phyloP scores from a whole-genome alignment of 64 coral and sea anemone species.

The Astreopora myriophthalma region DNA sequence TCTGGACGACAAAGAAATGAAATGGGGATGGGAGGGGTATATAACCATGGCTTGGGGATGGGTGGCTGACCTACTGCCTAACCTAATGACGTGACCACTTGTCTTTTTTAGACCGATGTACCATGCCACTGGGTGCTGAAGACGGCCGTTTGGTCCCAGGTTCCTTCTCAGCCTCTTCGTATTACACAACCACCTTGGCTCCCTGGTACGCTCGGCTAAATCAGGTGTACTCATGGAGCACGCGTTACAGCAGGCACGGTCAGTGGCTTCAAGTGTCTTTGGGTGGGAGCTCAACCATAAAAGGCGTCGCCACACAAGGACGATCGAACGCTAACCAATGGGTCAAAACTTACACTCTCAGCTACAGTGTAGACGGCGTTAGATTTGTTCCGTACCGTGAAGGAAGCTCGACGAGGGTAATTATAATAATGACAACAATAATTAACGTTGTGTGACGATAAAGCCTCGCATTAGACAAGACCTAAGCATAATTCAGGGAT shows the following conservation, averaged over 20 bases:
- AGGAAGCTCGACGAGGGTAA: conserved; percentile 62
- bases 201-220: conserved; percentile 65
- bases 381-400: conserved; percentile 64
- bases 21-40: too few relatives aligned
- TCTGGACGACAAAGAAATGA: too few relatives aligned
- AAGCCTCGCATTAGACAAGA: too few relatives aligned
- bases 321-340: conserved; percentile 74
- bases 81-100: background rate
- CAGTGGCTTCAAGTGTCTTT: conserved; percentile 87
- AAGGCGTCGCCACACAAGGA: conserved; percentile 84
- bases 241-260: conserved; percentile 44
- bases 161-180: conserved; percentile 54
- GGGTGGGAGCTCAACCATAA: conserved; percentile 27
- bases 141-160: conserved; percentile 68
- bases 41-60: too few relatives aligned
- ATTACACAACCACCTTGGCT: conserved; percentile 55
- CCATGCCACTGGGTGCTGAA: conserved; percentile 72
- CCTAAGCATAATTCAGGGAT: too few relatives aligned
- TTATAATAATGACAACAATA: background rate
- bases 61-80: too few relatives aligned
- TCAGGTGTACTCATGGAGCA: conserved; percentile 75
- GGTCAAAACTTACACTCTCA: conserved; percentile 73
- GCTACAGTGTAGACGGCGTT: conserved; percentile 47
- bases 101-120: conserved; percentile 13
- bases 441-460: too few relatives aligned